Evolutionary conservation across 2,888 invertebrate species (phyloP), one percentile per base, ranked within the genome.

Genomic region (Metacarcinus magister): DNA sequence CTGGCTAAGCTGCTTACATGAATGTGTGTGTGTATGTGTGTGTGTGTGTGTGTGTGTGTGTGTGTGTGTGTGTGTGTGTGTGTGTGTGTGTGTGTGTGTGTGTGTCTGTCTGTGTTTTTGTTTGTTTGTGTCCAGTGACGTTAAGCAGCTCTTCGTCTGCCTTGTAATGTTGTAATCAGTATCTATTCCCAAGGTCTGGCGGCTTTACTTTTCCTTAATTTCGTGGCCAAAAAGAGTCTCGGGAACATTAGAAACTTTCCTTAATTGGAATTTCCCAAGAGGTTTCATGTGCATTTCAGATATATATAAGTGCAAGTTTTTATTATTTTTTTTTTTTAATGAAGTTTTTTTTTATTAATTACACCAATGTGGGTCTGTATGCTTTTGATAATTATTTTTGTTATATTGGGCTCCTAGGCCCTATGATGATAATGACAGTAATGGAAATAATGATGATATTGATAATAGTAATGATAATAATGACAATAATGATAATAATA

Each of bases 151-250:
- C n/a, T n/a, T 7, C 67, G n/a, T 67, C 54, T 67, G 67, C n/a
- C 54, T 67, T n/a, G 67, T 67, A 67, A 67, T 67, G 67, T 67
- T 67, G 7, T 67, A 67, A 67, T 67, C n/a, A 67, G 67, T 23
- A 67, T n/a, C 67, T 67, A 67, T 67, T 67, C 23, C n/a, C 67
- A 7, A n/a, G 67, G n/a, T 67, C 67, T 67, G 67, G 67, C n/a
- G n/a, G n/a, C 67, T 67, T n/a, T 23, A 67, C 67, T 67, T 67
- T 67, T 67, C n/a, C n/a, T 67, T 67, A n/a, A 67, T 67, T 67
- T n/a, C 67, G 67, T n/a, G 67, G 67, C 67, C n/a, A 67, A 67
- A 67, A 67, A n/a, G 67, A 67, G 67, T 67, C 67, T 67, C 67
- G 67, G 3, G n/a, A 67, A 67, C 67, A 67, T 67, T 67, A 67